Evolutionary conservation across 2,888 invertebrate species (phyloP).

Genomic region (Brachyptera putata): DNA sequence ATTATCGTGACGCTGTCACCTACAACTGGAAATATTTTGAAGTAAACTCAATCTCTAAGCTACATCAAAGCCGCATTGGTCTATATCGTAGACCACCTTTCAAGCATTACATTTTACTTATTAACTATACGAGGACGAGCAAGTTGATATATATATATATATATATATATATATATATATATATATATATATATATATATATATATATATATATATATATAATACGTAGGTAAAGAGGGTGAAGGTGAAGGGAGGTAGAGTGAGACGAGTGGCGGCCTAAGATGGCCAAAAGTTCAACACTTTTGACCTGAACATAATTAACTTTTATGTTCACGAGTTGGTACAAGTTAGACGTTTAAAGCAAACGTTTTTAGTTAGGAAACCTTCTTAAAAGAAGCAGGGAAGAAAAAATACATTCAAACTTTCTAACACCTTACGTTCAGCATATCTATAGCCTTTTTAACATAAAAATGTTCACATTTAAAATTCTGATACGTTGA

Average conservation of each 20-base stretch:
- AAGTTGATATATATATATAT: too few relatives aligned
- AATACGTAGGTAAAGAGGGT: too few relatives aligned
- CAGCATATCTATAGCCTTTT: constrained; percentile 18
- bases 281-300: constrained; percentile 8
- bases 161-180: too few relatives aligned
- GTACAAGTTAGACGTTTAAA: constrained; percentile 13
- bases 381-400: neutral
- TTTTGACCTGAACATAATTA: constrained; percentile 4
- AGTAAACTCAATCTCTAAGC: too few relatives aligned
- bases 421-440: constrained; percentile 17
- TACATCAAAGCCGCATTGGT: too few relatives aligned
- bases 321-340: neutral
- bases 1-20: too few relatives aligned
- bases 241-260: too few relatives aligned
- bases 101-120: constrained; percentile 6
- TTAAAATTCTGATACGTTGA: constrained; percentile 21
- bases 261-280: too few relatives aligned
- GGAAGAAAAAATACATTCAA: constrained; percentile 11
- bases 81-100: too few relatives aligned
- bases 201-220: too few relatives aligned
- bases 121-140: constrained; percentile 7
- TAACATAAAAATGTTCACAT: constrained; percentile 20
- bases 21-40: too few relatives aligned
- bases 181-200: too few relatives aligned
- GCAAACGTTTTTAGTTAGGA: constrained; percentile 7